Evolutionary conservation across 2,797 vertebrate genomes (phyloP).

Genomic region (Falco columbarius): DNA sequence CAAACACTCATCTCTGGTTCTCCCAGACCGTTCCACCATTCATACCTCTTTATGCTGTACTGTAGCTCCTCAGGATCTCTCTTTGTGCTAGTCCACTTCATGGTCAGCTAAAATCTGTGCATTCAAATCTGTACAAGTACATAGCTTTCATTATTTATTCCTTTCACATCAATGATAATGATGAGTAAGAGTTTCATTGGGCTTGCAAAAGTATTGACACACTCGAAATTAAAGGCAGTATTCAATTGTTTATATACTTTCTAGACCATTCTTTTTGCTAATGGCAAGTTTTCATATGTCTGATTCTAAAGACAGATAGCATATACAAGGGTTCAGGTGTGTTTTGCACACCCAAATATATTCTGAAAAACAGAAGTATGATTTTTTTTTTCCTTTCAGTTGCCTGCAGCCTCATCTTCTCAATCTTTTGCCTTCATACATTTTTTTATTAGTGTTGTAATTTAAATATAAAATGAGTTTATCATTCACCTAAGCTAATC

Average conservation of each 20-base stretch:
- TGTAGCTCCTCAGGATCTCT: neutral
- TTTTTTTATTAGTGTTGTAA: conserved; percentile 32
- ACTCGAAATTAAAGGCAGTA: neutral
- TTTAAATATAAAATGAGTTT: conserved; percentile 49
- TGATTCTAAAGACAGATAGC: neutral
- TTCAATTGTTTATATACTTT: neutral
- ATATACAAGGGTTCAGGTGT: neutral
- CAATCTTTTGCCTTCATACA: neutral
- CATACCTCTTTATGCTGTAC: neutral
- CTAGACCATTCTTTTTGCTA: neutral
- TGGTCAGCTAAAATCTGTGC: neutral
- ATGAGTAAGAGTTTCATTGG: neutral
- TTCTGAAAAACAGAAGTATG: neutral
- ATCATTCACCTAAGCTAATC: conserved; percentile 42
- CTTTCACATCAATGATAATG: neutral
- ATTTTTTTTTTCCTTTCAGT: neutral
- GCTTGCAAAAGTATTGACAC: neutral
- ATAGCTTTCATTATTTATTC: neutral
- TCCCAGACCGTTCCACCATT: neutral
- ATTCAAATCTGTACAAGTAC: neutral
- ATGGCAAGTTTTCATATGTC: neutral
- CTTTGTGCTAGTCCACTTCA: neutral
- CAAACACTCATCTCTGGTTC: neutral
- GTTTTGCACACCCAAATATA: neutral
- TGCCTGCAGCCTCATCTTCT: neutral